Base-by-base conservation (phyloP, 35 echinoderm and acorn worm genomes). In the Anneissia japonica region DNA sequence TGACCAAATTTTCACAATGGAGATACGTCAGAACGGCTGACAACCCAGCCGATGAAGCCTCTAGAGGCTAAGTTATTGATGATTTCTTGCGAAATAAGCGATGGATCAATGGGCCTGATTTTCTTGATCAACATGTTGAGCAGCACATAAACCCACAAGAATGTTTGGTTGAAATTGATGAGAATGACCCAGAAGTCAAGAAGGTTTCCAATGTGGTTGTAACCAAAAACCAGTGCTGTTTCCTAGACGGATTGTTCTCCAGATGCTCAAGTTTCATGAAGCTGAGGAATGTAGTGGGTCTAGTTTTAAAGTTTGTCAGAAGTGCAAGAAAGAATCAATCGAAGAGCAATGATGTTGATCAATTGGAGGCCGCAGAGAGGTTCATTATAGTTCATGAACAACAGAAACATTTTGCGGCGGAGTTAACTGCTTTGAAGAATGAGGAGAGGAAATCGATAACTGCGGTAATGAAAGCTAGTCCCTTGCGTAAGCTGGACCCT, bases 21-120 rank as follows among this genome's bases (percentile, higher is more conserved):
- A 31, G 38, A 0, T 84, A 91, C 43, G 89, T 91, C 35, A 35
- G 46, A 28, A 86, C 82, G 17, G 6, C 37, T 7, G 29, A 89
- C 72, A 89, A 89, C 38, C 87, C 87, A 32, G 87, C 80, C 3
- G 80, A 83, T 43, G 79, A 83, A 36, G 79, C 36, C 34, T 89
- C 81, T 23, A 81, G 81, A 89, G 74, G 79, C 16, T 34, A 38
- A 36, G 32, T 4, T 14, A 84, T 77, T 33, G 72, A 72, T 16
- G 39, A 84, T 35, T 84, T 84, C 30, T 30, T 77, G 31, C 32
- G 10, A 21, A 36, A 90, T 41, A 26, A 37, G 16, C 11, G 79
- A 86, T 84, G 82, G 88, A 0, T 34, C 28, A 41, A 79, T 46
- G 88, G 81, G 31, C 88, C 81, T 29, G n/a, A 35, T 0, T 84